Conservation (phyloP, 1,140 invertebrate species). For the Mactra quadrangularis region DNA sequence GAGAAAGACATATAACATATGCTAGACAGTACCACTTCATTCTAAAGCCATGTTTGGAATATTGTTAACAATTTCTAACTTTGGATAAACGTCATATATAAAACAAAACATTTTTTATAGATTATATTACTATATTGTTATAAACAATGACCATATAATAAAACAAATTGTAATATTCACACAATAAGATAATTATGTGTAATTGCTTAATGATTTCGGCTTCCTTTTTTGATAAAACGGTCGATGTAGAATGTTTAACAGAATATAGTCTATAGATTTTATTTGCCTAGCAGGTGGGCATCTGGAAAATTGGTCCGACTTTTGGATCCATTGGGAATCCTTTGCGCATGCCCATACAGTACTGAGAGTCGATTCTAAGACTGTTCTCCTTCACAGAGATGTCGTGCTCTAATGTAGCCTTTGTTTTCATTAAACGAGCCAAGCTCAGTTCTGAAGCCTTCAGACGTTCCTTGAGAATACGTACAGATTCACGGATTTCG, state of each 20-base stretch:
- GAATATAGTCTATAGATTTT: slow-evolving; percentile 19
- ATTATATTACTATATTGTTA: no score
- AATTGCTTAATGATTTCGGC: not conserved
- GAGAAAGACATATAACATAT: no score
- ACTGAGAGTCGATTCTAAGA: slow-evolving; percentile 95
- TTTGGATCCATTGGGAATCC: slow-evolving; percentile 87
- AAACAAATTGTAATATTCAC: no score
- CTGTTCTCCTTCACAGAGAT: slow-evolving; percentile 94
- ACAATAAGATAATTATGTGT: not conserved
- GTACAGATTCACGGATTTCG: slow-evolving; percentile 83
- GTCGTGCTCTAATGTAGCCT: slow-evolving; percentile 93
- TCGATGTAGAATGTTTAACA: slow-evolving; percentile 12
- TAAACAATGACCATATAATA: no score
- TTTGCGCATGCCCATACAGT: slow-evolving; percentile 94
- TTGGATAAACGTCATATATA: no score
- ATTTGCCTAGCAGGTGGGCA: slow-evolving; percentile 78
- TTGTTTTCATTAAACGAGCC: slow-evolving; percentile 92
- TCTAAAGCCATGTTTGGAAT: no score
- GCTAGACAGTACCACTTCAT: no score
- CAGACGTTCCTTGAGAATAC: slow-evolving; percentile 82
- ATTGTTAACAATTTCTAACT: no score
- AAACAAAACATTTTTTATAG: no score
- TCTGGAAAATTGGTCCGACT: slow-evolving; percentile 83
- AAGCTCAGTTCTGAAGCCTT: slow-evolving; percentile 84
- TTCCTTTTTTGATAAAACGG: slow-evolving; percentile 23